Percentiles rank a stretch among this genome's conserved stretches.
These are phyloP conservation scores for Jaculus jaculus DNA, from an alignment of 2,113 vertebrate genomes.

Conservation along the genomic window DNA sequence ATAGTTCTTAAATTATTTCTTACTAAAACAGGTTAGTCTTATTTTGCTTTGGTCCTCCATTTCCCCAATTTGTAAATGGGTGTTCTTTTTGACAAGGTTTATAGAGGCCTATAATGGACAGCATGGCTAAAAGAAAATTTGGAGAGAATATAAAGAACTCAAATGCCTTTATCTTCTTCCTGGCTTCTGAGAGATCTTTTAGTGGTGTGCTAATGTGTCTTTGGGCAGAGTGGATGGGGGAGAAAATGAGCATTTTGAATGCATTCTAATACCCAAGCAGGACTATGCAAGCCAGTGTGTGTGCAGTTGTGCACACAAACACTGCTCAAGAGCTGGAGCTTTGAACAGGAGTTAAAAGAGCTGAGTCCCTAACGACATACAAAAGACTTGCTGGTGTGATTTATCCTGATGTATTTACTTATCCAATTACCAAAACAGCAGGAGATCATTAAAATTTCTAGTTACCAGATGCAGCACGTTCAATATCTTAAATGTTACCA, in stretches of 20 bases:
- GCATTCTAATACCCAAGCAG: slow-evolving; percentile 62
- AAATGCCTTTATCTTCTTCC: neutral
- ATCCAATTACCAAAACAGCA: slow-evolving; percentile 99
- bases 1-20: slow-evolving; percentile 46
- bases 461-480: slow-evolving; percentile 86
- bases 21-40: neutral
- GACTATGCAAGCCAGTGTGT: slow-evolving; percentile 21
- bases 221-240: slow-evolving; percentile 36
- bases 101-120: neutral
- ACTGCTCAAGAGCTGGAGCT: slow-evolving; percentile 73
- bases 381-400: slow-evolving; percentile 83
- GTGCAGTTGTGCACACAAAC: slow-evolving; percentile 60
- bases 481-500: slow-evolving; percentile 86
- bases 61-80: slow-evolving; percentile 25
- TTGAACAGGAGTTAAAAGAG: slow-evolving; percentile 83
- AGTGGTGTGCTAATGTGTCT: neutral
- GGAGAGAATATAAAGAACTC: slow-evolving; percentile 17
- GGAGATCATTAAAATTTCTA: slow-evolving; percentile 96
- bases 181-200: slow-evolving; percentile 14
- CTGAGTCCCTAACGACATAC: slow-evolving; percentile 76
- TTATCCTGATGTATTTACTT: slow-evolving; percentile 97
- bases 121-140: slow-evolving; percentile 18
- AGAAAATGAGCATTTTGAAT: slow-evolving; percentile 55
- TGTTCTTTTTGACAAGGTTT: slow-evolving; percentile 46
- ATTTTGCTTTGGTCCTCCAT: slow-evolving; percentile 23